Conservation (phyloP, 2,797 vertebrate species). For the Cetoscarus ocellatus region DNA sequence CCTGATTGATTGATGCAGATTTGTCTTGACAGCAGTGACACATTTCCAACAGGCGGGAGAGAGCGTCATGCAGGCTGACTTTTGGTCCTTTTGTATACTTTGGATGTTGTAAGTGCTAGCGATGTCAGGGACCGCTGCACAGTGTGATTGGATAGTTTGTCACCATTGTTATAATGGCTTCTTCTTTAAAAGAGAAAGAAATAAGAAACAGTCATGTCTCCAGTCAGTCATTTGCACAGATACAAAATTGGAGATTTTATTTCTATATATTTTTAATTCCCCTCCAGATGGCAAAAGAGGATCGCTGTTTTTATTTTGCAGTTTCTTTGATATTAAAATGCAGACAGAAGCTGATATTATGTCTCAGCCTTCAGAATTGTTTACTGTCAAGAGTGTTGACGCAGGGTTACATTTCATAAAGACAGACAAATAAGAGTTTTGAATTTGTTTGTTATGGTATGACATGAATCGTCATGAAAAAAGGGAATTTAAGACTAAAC, state of each 20-base stretch:
- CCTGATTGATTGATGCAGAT: slow-evolving; percentile 15
- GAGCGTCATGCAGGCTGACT: slow-evolving; percentile 11
- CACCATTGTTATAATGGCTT: slow-evolving; percentile 41
- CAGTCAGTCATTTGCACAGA: slow-evolving; percentile 54
- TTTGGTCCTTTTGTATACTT: slow-evolving; percentile 13
- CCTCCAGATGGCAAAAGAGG: not conserved
- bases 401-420: slow-evolving; percentile 1
- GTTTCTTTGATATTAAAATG: not conserved
- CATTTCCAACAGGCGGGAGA: not conserved
- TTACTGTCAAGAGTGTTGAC: slow-evolving; percentile 1
- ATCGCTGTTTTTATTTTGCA: not conserved
- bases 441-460: slow-evolving; percentile 6
- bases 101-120: slow-evolving; percentile 15
- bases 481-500: not conserved
- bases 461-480: slow-evolving; percentile 11
- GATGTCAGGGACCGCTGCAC: slow-evolving; percentile 47
- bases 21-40: slow-evolving; percentile 11
- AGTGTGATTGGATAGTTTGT: slow-evolving; percentile 49
- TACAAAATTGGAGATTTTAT: slow-evolving; percentile 24
- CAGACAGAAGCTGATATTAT: not conserved
- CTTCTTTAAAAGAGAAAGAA: slow-evolving; percentile 43
- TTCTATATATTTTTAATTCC: slow-evolving; percentile 22
- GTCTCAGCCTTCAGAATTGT: not conserved
- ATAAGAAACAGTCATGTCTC: slow-evolving; percentile 41
- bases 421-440: not conserved